Evolutionary conservation across 2,113 vertebrate genomes (phyloP), one percentile per base, ranked within the genome.

Genomic region (Passer domesticus): DNA sequence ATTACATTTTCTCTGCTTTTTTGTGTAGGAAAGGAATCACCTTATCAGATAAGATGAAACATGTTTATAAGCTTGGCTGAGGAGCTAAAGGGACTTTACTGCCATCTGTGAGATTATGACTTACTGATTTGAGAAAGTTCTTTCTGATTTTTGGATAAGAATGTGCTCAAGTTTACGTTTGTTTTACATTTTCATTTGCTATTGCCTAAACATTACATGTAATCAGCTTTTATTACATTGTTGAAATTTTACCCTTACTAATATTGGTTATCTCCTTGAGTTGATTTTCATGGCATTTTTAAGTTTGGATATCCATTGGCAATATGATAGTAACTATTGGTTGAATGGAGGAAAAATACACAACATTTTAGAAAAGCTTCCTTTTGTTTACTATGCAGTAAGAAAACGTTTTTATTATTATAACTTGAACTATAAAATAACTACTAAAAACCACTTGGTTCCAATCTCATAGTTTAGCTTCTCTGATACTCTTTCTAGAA

Each of bases 31-130:
- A 87, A 81, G 41, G 11, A 92, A 58, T 75, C 85, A 56, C 30
- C 49, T 75, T 87, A 94, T 94, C 95, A 89, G 92, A 91, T 87
- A 68, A 94, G 73, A 84, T 43, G 56, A 78, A 84, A 53, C 58
- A 46, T 28, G 18, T 92, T 95, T 90, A 75, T 75, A 64, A 59
- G 44, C 37, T 94, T 93, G 86, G 56, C 68, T 59, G 55, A 75
- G 64, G 59, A 89, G 68, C 56, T 76, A 84, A 58, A 82, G 56
- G 41, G 37, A 74, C 3, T 2, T 8, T 0, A 6, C 9, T 84
- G 64, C 47, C 60, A 84, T 94, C 69, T 94, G 73, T 92, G n/a
- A 63, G 66, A 56, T 78, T 72, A 90, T 46, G 75, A 53, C 1
- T 94, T 90, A 43, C 35, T 84, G 68, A 63, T 46, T 75, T 70